Evolutionary conservation across 2,797 vertebrate genomes (phyloP), one percentile per base, ranked within the genome.

Genomic region (Semaprochilodus insignis): DNA sequence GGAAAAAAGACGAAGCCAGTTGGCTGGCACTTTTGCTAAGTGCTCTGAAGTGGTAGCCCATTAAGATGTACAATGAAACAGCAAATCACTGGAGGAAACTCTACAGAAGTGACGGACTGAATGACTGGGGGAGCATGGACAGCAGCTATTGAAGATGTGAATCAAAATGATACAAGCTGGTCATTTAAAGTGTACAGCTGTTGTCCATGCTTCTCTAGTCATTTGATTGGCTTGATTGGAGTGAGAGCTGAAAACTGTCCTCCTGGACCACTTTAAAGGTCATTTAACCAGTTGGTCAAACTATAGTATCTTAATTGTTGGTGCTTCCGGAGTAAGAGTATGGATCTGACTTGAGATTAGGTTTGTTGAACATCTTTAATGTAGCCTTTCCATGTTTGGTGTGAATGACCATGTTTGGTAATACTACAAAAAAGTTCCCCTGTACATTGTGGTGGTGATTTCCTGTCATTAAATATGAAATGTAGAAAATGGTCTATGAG

Each of bases 21-120:
- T 72, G n/a, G n/a, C 48, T 27, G 44, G 70, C 23, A 72, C 70
- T 52, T 72, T 54, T 72, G 70, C 66, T 76, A 36, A 62, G 13
- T 31, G 17, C 65, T 21, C 34, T 2, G 13, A 75, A 76, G 40
- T 34, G 21, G 55, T 48, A 44, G 36, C 74, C 55, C 36, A 76
- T 76, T 76, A 76, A 75, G 31, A 60, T 59, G 73, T 36, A 36
- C 73, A 74, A 60, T 74, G 21, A 60, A 23, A 76, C 34, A 23
- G 17, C 73, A 76, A 76, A 76, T 76, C 11, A 62, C 44, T 76
- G 27, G 70, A 62, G 57, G 57, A 23, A 62, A 48, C 62, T 62
- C 21, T 48, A 7, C n/a, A 62, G 13, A 36, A 62, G n/a, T 14
- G 21, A 59, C 54, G 31, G 36, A 36, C 34, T 57, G 54, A 57